These are phyloP conservation scores for Carcinoscorpius rotundicauda DNA, from an alignment of 1,140 invertebrate species.

Conservation along the genomic window DNA sequence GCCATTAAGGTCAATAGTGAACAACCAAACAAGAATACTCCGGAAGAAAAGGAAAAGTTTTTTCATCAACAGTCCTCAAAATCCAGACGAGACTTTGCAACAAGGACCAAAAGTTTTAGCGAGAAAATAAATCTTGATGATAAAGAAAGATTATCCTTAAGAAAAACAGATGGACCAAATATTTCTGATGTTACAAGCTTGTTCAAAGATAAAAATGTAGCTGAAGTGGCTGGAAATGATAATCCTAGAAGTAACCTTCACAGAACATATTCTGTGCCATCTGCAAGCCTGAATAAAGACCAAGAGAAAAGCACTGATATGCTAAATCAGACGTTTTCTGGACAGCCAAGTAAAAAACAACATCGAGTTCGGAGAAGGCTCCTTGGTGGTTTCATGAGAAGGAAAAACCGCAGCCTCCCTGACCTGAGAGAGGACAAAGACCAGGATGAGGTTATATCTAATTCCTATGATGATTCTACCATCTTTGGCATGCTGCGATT, in stretches of 20 bases:
- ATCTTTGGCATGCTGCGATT: too few species aligned
- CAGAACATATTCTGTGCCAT: slow-evolving; percentile 20
- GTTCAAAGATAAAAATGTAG: slow-evolving; percentile 6
- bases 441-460: slow-evolving; percentile 6
- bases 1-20: slow-evolving; percentile 10
- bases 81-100: not conserved
- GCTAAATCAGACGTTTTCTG: slow-evolving; percentile 10
- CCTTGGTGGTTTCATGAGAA: slow-evolving; percentile 73
- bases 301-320: slow-evolving; percentile 40
- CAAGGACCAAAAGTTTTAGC: not conserved
- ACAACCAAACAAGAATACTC: slow-evolving; percentile 8
- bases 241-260: slow-evolving; percentile 19
- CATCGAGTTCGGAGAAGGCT: slow-evolving; percentile 78
- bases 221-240: slow-evolving; percentile 8
- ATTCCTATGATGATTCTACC: slow-evolving; percentile 18
- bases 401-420: slow-evolving; percentile 83
- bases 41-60: not conserved
- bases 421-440: slow-evolving; percentile 62
- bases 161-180: not conserved
- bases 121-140: slow-evolving; percentile 2
- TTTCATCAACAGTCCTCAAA: not conserved
- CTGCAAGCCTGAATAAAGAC: slow-evolving; percentile 7
- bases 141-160: not conserved
- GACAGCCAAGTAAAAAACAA: slow-evolving; percentile 59
- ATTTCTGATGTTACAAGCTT: not conserved